Base-by-base conservation (phyloP, 2,888 invertebrate species). In the Girardia tigrina region DNA sequence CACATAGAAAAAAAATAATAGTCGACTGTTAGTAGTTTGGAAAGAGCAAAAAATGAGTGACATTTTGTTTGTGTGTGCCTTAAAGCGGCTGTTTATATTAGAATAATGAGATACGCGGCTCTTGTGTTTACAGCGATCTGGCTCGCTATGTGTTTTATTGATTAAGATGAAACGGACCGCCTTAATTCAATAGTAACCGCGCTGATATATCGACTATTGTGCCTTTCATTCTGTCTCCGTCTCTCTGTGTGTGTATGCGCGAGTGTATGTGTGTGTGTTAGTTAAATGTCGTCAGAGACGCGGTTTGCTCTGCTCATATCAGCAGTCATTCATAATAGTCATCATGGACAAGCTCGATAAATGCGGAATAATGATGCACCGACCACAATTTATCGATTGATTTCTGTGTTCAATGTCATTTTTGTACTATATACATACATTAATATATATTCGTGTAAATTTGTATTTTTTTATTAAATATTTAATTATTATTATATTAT, bases 11-110 rank as follows among this genome's bases (percentile, higher is more conserved):
- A 56, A n/a, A n/a, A n/a, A n/a, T n/a, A n/a, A 8, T 56, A 56
- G 56, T 56, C 56, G n/a, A 56, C 56, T 56, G 56, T 16, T 56
- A 56, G 56, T 56, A n/a, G n/a, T n/a, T n/a, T 56, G 56, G 56
- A 56, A 56, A 56, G 56, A 56, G 56, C 56, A 56, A 56, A 56
- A n/a, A 56, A 56, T 56, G 56, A 56, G 56, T 56, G 56, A 56
- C 56, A 56, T 56, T 56, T 56, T 56, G 56, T 56, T n/a, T 56
- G 56, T 56, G 56, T 56, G 56, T 56, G 23, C n/a, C n/a, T n/a
- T 56, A 56, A 56, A 56, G 56, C 56, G 56, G 56, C 56, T 56
- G 56, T 56, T 56, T 56, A 56, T n/a, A 56, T 56, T 12, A 56
- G 23, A 56, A 56, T 56, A 56, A 56, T 56, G 56, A 56, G 56